Percentiles rank a stretch among this genome's conserved stretches.
Conservation (phyloP, 2,888 invertebrate species). For the Sympetrum striolatum region DNA sequence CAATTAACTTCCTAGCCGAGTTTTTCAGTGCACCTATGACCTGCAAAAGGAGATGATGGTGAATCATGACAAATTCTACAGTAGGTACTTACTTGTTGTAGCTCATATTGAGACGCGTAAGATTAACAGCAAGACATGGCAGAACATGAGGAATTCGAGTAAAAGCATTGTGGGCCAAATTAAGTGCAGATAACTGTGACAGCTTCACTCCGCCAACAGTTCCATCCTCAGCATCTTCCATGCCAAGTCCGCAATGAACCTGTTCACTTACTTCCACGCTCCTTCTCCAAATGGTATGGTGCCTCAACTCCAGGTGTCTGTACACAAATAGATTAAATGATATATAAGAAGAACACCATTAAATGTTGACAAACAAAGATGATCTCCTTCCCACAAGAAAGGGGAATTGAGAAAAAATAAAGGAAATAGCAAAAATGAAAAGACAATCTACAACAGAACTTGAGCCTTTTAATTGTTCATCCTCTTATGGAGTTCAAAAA, state of each 20-base stretch:
- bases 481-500: no score
- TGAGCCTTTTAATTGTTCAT: no score
- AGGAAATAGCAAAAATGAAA: no score
- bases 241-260: slow-evolving; percentile 60
- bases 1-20: no score
- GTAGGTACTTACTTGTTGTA: slow-evolving; percentile 71
- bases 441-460: no score
- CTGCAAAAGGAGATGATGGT: no score
- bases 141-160: slow-evolving; percentile 85
- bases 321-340: not conserved
- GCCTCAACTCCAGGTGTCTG: slow-evolving; percentile 67
- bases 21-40: no score
- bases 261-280: slow-evolving; percentile 72
- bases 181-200: slow-evolving; percentile 76
- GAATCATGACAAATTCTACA: no score
- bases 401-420: no score
- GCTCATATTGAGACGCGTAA: slow-evolving; percentile 88
- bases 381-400: no score
- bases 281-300: slow-evolving; percentile 78
- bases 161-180: slow-evolving; percentile 91
- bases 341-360: no score
- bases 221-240: slow-evolving; percentile 60
- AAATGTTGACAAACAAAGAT: no score
- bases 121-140: slow-evolving; percentile 86
- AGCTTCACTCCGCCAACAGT: slow-evolving; percentile 62